Evolutionary conservation across 2,888 invertebrate species (phyloP).

Genomic region (Stenotaenia linearis): DNA sequence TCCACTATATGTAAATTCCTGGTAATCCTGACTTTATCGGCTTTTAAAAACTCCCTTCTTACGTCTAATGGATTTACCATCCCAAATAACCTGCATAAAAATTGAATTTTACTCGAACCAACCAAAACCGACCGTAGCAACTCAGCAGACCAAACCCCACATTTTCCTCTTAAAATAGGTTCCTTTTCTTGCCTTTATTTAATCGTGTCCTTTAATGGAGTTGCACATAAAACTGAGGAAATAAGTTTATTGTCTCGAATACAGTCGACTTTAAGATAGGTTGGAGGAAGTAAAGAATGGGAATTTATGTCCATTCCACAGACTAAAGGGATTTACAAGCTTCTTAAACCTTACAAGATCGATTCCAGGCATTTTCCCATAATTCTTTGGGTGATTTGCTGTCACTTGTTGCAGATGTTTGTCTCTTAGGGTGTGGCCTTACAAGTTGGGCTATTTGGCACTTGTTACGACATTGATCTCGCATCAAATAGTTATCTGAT

Average conservation of each 20-base stretch:
- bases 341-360: background rate
- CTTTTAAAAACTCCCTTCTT: no score
- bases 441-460: slow-evolving; percentile 1
- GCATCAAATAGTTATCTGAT: no score
- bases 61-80: no score
- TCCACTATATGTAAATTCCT: no score
- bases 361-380: background rate
- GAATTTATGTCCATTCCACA: background rate
- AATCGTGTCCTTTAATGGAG: background rate
- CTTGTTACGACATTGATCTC: background rate
- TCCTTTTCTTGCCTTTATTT: background rate
- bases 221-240: no score
- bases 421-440: background rate
- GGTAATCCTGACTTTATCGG: no score
- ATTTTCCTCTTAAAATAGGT: no score
- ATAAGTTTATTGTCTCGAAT: background rate
- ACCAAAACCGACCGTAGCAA: no score
- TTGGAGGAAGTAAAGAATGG: background rate
- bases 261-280: background rate
- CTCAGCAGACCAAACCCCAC: no score
- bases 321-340: no score
- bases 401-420: slow-evolving; percentile 4
- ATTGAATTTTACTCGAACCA: no score
- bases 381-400: background rate
- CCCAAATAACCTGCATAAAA: no score